phyloP scores from a whole-genome alignment of 2,888 invertebrate species.

The Pachliopta kotzebuea region DNA sequence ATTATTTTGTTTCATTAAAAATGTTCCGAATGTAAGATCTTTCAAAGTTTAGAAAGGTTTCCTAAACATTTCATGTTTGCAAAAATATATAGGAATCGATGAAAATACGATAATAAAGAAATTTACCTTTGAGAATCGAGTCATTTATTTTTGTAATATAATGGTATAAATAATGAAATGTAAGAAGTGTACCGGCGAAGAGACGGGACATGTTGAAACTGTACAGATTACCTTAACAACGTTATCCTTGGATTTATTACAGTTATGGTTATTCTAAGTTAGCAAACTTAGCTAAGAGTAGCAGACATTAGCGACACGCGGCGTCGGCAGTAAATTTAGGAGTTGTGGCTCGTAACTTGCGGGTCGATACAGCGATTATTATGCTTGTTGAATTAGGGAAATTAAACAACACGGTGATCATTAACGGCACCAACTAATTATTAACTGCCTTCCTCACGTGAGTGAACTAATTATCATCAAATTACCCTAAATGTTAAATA shows the following conservation, averaged over 20 bases:
- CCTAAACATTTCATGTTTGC: no score
- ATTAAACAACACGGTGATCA: constrained; percentile 25
- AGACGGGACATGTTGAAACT: constrained; percentile 9
- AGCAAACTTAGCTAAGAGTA: constrained; percentile 36
- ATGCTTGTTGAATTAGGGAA: constrained; percentile 43
- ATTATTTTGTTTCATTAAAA: not conserved
- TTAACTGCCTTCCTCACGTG: not conserved
- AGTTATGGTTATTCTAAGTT: constrained; percentile 28
- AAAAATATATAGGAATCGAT: no score
- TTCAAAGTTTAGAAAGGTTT: no score
- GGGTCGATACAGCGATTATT: constrained; percentile 44
- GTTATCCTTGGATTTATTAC: constrained; percentile 29
- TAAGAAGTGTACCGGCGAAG: not conserved
- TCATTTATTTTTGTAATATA: no score
- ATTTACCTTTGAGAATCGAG: no score
- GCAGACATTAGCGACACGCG: constrained; percentile 52
- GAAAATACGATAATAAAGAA: no score
- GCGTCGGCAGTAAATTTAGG: constrained; percentile 51
- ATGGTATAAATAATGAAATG: not conserved
- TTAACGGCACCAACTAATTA: constrained; percentile 11
- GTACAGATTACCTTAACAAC: constrained; percentile 25
- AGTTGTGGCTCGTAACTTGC: constrained; percentile 43
- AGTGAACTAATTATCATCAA: not conserved
- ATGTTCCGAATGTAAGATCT: no score
- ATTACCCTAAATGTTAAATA: not conserved